Conservation (phyloP, 2,888 invertebrate species). For the Amaurobius ferox region DNA sequence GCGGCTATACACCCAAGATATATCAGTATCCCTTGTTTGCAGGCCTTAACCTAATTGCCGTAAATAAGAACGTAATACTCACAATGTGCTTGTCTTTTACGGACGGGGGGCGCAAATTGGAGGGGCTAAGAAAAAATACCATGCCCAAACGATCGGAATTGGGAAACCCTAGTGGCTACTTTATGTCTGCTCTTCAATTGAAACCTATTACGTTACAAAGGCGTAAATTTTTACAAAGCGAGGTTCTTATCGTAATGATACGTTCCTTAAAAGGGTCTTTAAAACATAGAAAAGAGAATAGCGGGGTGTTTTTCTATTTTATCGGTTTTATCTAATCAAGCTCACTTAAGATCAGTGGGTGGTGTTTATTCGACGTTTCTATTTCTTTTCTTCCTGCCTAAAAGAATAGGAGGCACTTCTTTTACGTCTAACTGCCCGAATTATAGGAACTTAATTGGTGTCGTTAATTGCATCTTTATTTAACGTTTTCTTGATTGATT, state of each 20-base stretch:
- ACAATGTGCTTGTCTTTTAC: constrained; percentile 68
- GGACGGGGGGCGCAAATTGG: constrained; percentile 50
- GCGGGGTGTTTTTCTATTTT: constrained; percentile 63
- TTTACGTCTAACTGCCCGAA: constrained; percentile 42
- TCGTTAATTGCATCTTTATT: constrained; percentile 46
- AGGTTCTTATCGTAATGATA: constrained; percentile 59
- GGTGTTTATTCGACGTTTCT: constrained; percentile 46
- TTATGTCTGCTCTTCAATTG: constrained; percentile 63
- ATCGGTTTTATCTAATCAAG: constrained; percentile 68
- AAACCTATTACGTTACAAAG: constrained; percentile 65
- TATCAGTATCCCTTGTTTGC: constrained; percentile 66
- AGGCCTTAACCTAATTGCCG: constrained; percentile 73
- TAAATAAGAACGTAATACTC: constrained; percentile 72
- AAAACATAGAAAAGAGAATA: constrained; percentile 55
- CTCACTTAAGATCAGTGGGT: constrained; percentile 47
- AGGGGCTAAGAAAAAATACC: constrained; percentile 44
- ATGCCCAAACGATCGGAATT: constrained; percentile 58
- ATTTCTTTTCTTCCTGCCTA: background rate
- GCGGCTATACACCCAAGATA: constrained; percentile 61
- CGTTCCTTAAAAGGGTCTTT: constrained; percentile 56
- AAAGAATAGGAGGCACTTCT: constrained; percentile 13
- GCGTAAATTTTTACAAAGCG: constrained; percentile 70
- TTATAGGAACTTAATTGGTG: constrained; percentile 44
- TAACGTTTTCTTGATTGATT: too few relatives aligned
- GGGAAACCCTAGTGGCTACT: constrained; percentile 70